Evolutionary conservation across 2,113 vertebrate species (phyloP), one percentile per base, ranked within the genome.

Genomic region (Phrynosoma platyrhinos): DNA sequence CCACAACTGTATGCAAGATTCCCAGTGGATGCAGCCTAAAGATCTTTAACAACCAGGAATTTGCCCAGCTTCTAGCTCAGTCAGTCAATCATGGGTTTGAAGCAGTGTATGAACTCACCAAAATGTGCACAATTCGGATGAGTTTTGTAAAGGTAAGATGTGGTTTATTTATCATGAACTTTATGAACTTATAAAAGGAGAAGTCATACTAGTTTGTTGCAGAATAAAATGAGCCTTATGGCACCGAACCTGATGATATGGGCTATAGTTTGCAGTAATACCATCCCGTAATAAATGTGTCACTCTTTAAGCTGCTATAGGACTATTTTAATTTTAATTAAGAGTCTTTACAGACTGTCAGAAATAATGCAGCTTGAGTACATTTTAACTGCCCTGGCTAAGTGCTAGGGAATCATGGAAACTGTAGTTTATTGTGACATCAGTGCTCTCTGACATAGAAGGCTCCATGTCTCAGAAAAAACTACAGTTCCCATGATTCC

Each of bases 61-160:
- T 99, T 13, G 98, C 98, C 85, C 98, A 99, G 96, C 98, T 99
- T 77, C 95, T 99, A 94, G 98, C 98, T 77, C 98, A 99, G 93
- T 99, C 98, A 1, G 98, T 99, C 91, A 99, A 99, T 93, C 98
- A 99, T 40, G 98, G 98, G 79, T 99, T 99, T 87, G 98, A 99
- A 96, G 98, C 98, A 0, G 98, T 99, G 0, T 99, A 99, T 79
- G 98, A 99, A 96, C 98, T 99, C 86, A 99, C 98, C 91, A 99
- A 99, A 96, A 99, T 99, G 99, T 99, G 99, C 88, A 99, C 98
- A 92, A 99, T 99, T 93, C 98, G 99, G 72, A 99, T 99, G 98
- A 99, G 98, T 95, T 99, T 99, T 92, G 98, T 99, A 90, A 99
- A 99, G 98, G 98, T 99, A 94, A 96, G 93, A 6, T 53, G 3